Base-by-base conservation (phyloP, 1,140 invertebrate species). In the Lepidurus arcticus region DNA sequence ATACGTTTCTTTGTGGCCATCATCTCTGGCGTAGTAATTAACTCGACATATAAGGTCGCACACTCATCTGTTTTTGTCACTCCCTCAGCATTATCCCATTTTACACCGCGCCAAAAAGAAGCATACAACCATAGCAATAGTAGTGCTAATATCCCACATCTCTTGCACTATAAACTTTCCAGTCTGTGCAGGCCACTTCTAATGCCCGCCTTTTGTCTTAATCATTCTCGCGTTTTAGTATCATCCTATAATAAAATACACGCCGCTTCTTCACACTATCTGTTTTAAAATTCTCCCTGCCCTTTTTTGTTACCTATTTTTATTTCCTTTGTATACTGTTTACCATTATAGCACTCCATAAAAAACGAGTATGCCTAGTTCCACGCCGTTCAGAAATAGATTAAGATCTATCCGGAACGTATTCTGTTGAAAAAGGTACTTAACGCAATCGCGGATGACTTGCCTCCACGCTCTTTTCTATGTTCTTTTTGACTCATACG, bases 181-280 rank as follows among this genome's bases (percentile, higher is more conserved):
- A 34, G 34, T 34, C 34, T 34, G 3, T 34, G 34, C 34, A 34
- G 34, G 53, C 53, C 7, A 16, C 53, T 65, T 47, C 21, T 65
- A 65, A 65, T 65, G 13, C 53, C 53, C 7, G 53, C 53, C 53
- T 65, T 53, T 65, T 21, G 16, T 21, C 53, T 65, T 65, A 65
- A 65, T 65, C 53, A 65, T 65, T 65, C 53, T 65, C 53, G 53
- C 53, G 53, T 65, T 65, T 21, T 65, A 65, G 53, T 21, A 65
- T 65, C 53, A 65, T n/a, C 53, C 21, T 65, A 13, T 65, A 65
- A 65, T 65, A 65, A 65, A 65, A 65, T 65, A 7, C 53, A 65
- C 21, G n/a, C 53, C 53, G 53, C 13, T 21, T 65, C 34, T 65
- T 65, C 21, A 65, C 21, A 13, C 21, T 65, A 7, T 65, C 53